phyloP scores from a whole-genome alignment of 2,113 vertebrate genomes.

The Scophthalmus maximus region DNA sequence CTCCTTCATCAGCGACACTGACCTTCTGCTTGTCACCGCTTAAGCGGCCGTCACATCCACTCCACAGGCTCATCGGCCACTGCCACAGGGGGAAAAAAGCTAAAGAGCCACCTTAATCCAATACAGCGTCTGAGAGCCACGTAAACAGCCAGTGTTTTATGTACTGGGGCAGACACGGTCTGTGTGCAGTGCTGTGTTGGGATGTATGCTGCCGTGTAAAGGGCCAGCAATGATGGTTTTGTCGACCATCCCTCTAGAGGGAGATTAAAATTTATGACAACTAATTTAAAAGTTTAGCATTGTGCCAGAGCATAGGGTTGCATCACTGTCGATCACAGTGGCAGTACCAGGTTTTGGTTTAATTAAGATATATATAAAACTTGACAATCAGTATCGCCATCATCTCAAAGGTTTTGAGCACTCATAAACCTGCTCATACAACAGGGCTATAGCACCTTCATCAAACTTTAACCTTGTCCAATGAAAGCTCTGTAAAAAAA shows the following conservation, averaged over 20 bases:
- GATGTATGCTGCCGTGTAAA: conserved; percentile 24
- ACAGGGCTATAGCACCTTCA: conserved; percentile 26
- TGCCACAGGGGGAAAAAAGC: conserved; percentile 67
- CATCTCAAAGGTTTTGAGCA: conserved; percentile 8
- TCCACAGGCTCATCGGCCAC: conserved; percentile 77
- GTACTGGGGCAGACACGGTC: conserved; percentile 53
- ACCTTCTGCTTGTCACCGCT: conserved; percentile 82
- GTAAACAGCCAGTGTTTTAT: conserved; percentile 74
- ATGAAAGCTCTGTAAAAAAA: conserved; percentile 75
- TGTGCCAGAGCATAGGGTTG: not conserved
- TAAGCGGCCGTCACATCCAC: conserved; percentile 81
- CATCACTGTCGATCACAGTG: not conserved
- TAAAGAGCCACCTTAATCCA: conserved; percentile 77
- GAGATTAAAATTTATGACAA: conserved; percentile 15
- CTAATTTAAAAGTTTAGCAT: conserved; percentile 19
- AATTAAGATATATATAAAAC: not conserved
- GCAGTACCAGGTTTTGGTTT: not conserved
- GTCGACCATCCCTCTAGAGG: conserved; percentile 6
- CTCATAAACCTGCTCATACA: not conserved
- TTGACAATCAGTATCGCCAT: not conserved
- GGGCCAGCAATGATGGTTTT: conserved; percentile 20
- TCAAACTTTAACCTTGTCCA: conserved; percentile 81
- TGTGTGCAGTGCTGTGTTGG: conserved; percentile 32
- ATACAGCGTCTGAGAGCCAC: conserved; percentile 69
- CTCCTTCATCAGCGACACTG: conserved; percentile 80